Percentiles rank a stretch among this genome's conserved stretches.
Conservation (phyloP, 1,140 invertebrate species). For the Drosophila paulistorum region DNA sequence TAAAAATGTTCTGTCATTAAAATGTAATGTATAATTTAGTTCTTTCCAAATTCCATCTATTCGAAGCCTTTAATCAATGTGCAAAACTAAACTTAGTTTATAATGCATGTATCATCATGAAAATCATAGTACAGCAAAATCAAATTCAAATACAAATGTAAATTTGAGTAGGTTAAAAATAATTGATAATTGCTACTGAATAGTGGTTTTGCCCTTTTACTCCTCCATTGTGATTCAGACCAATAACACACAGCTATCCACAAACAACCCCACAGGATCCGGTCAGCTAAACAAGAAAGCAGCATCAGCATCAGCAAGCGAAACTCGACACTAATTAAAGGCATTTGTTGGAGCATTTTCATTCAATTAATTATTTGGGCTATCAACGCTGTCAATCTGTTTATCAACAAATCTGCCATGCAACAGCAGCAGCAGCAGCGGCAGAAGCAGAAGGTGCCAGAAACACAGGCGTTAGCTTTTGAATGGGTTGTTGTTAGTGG, state of each 20-base stretch:
- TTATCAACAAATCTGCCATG: conserved; percentile 73
- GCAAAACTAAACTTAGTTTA: too few relatives aligned
- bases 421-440: conserved; percentile 15
- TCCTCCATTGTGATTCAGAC: too few relatives aligned
- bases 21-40: too few relatives aligned
- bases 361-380: conserved; percentile 81
- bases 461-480: background rate
- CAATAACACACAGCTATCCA: background rate
- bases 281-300: conserved; percentile 16
- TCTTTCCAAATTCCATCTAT: too few relatives aligned
- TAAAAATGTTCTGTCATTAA: too few relatives aligned
- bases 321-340: conserved; percentile 79
- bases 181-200: too few relatives aligned
- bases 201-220: too few relatives aligned
- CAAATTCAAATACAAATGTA: too few relatives aligned
- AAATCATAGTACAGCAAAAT: too few relatives aligned
- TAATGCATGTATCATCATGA: too few relatives aligned
- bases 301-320: conserved; percentile 26
- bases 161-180: too few relatives aligned
- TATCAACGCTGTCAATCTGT: conserved; percentile 81
- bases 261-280: background rate
- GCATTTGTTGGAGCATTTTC: conserved; percentile 75
- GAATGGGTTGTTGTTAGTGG: background rate
- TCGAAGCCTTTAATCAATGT: too few relatives aligned
- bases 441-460: background rate